Base-by-base conservation (phyloP, 1,140 invertebrate genomes). In the Drosophila orena region DNA sequence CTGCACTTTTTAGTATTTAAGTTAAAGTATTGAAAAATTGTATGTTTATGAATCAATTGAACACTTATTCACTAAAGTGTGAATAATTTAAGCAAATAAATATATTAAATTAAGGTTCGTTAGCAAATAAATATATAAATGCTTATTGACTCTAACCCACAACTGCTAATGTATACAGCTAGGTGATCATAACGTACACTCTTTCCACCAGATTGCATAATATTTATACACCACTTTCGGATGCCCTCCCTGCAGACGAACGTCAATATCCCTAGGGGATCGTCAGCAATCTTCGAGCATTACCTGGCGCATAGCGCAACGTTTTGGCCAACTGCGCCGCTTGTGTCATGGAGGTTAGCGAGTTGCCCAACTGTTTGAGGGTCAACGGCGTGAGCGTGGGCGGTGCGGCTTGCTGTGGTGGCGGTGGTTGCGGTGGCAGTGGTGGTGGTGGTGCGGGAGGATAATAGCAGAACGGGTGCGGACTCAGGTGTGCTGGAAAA, bases 391-490 rank as follows among this genome's bases (percentile, higher is more conserved):
- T 83, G 71, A 78, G 79, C 65, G 83, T 80, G 50, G 81, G 81
- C 78, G 85, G 68, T 72, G 72, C 70, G 54, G 40, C 59, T 47
- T 75, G 71, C 55, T 79, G 75, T 59, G 77, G 75, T 65, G 72
- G 70, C 66, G 66, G 76, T 62, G 76, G 73, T 59, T 79, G 68
- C 56, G 84, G 81, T 59, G 77, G 79, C 93, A 92, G 73, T 93
- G 81, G 84, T 57, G 89, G 77, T 90, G 93, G 79, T 89, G 92
- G 85, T 86, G 91, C 91, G 91, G 85, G 83, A 75, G 91, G 91
- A 79, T 93, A 92, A 79, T 91, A 92, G 78, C 92, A 93, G 76
- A 92, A 92, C 81, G 92, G 92, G 88, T 93, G 91, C 85, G 90
- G 77, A 84, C 89, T 91, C 90, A 92, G 77, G 73, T 92, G 91